phyloP scores from a whole-genome alignment of 2,113 vertebrate genomes.

The Varanus salvator region DNA sequence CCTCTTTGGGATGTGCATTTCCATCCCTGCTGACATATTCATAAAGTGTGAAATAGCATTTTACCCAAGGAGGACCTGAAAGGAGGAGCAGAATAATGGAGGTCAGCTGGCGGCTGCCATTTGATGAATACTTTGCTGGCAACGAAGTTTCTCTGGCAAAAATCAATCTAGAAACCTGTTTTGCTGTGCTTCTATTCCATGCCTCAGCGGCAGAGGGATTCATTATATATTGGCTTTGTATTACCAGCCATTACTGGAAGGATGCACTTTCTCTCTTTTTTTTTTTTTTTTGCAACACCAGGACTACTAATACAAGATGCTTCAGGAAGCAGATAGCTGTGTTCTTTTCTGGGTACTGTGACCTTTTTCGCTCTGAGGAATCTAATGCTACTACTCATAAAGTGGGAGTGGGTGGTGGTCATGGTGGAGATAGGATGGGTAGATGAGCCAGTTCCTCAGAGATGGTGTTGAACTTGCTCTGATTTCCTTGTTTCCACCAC shows the following conservation, averaged over 20 bases:
- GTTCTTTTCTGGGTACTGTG: slow-evolving; percentile 1
- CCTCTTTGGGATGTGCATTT: slow-evolving; percentile 48
- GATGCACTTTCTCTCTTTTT: not conserved
- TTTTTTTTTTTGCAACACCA: slow-evolving; percentile 51
- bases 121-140: slow-evolving; percentile 56
- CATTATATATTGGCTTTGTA: slow-evolving; percentile 54
- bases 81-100: slow-evolving; percentile 61
- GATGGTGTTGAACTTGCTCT: slow-evolving; percentile 10
- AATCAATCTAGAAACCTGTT: slow-evolving; percentile 63
- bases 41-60: slow-evolving; percentile 65
- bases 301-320: slow-evolving; percentile 7
- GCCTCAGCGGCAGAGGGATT: slow-evolving; percentile 54
- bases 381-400: slow-evolving; percentile 21
- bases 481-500: slow-evolving; percentile 38
- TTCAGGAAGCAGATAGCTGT: not conserved
- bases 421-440: not conserved
- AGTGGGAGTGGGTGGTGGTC: not conserved
- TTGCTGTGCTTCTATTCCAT: slow-evolving; percentile 47
- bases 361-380: slow-evolving; percentile 43
- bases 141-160: slow-evolving; percentile 59
- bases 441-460: slow-evolving; percentile 17
- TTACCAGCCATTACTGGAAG: slow-evolving; percentile 52
- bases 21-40: slow-evolving; percentile 52
- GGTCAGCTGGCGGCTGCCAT: slow-evolving; percentile 57
- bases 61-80: slow-evolving; percentile 58